These are phyloP conservation scores for Zoanthus gigantus DNA, from an alignment of 92 coral and sea anemone species.

Conservation along the genomic window DNA sequence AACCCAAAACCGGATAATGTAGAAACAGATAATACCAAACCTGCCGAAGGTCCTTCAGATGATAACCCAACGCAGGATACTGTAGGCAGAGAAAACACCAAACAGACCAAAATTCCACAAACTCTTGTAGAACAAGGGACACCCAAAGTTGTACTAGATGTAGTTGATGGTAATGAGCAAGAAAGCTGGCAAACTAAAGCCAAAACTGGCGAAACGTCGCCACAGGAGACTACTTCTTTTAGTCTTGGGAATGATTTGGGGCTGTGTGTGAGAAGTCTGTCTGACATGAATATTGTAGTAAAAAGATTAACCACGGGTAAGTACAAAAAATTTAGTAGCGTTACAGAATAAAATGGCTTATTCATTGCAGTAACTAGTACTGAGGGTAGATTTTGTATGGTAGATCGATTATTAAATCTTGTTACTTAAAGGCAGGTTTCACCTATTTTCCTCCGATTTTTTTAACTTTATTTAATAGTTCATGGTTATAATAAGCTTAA, in stretches of 20 bases:
- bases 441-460: no score
- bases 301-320: constrained; percentile 17
- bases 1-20: no score
- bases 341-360: neutral
- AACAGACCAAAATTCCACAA: neutral
- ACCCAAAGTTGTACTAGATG: constrained; percentile 6
- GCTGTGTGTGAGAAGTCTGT: constrained; percentile 36
- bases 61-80: neutral
- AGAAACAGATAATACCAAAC: no score
- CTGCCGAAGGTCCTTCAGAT: neutral
- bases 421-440: no score
- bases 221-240: neutral
- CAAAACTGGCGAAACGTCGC: neutral
- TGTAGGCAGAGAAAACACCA: neutral
- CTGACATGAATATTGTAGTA: constrained; percentile 27
- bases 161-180: constrained; percentile 15
- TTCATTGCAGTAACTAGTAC: neutral
- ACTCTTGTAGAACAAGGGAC: neutral
- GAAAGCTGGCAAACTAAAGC: neutral
- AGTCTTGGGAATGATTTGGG: constrained; percentile 8
- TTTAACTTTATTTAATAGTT: no score
- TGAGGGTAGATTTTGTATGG: no score
- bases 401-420: no score
- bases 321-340: neutral
- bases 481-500: no score